These are phyloP conservation scores for Hydrotaea diabolus DNA, from an alignment of 2,888 invertebrate genomes.

Conservation along the genomic window DNA sequence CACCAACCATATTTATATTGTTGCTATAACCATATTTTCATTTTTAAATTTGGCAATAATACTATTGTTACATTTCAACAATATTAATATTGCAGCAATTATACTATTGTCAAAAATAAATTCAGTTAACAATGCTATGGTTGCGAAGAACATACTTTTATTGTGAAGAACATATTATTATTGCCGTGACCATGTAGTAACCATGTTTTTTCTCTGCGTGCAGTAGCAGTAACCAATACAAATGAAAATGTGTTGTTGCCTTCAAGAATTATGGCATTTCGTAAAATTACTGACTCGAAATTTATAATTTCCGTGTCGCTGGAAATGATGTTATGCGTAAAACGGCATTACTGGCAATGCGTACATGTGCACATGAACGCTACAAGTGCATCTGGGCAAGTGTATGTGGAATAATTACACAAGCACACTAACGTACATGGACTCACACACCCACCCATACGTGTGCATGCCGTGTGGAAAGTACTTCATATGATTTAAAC, in stretches of 20 bases:
- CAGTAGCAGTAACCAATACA: background rate
- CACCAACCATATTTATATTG: no score
- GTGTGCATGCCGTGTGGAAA: background rate
- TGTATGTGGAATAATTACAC: background rate
- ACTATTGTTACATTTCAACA: no score
- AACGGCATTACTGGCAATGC: constrained; percentile 14
- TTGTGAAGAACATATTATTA: no score
- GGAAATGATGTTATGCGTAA: constrained; percentile 48
- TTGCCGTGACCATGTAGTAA: no score
- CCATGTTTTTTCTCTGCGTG: no score
- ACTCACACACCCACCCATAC: background rate
- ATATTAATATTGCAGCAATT: no score
- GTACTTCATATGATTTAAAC: constrained; percentile 1
- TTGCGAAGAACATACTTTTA: no score
- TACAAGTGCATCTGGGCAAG: background rate
- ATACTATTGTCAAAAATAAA: no score
- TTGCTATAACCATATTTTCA: no score
- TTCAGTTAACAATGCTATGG: no score
- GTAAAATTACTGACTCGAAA: constrained; percentile 53
- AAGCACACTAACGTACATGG: no score
- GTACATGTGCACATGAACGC: background rate
- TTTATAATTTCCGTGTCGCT: constrained; percentile 59
- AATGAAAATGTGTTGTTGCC: background rate
- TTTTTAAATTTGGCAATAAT: no score
- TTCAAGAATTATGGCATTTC: constrained; percentile 10